Conservation (phyloP, 2,797 vertebrate genomes). For the Bradypus variegatus region DNA sequence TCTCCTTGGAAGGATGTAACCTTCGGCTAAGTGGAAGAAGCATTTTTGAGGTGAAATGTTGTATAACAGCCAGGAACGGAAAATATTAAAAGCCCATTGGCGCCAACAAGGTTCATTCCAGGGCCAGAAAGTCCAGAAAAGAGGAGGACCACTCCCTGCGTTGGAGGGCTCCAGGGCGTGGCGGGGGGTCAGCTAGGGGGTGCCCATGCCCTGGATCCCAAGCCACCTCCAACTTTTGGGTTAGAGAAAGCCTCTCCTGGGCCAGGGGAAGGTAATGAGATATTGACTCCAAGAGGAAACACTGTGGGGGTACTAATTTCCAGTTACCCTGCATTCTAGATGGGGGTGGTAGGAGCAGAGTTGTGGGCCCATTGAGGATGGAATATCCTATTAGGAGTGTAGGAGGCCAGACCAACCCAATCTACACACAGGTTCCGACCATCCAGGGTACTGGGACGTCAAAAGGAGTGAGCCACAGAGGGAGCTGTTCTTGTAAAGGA, state of each 20-base stretch:
- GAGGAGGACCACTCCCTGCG: not conserved
- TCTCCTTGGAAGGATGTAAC: constrained; percentile 29
- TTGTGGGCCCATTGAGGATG: not conserved
- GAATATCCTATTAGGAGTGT: not conserved
- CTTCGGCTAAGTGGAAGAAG: constrained; percentile 44
- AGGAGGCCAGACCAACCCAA: not conserved
- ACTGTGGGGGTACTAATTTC: not conserved
- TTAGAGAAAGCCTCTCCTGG: not conserved
- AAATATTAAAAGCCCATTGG: constrained; percentile 44
- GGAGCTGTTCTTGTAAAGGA: not conserved
- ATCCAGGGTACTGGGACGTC: not conserved
- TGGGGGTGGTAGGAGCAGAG: not conserved
- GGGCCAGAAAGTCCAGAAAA: constrained; percentile 46
- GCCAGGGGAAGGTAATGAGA: not conserved
- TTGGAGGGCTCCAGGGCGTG: not conserved
- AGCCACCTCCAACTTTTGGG: not conserved
- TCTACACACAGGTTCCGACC: not conserved
- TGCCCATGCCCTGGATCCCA: not conserved
- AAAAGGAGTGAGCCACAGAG: not conserved
- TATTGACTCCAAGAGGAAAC: not conserved
- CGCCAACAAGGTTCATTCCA: constrained; percentile 33
- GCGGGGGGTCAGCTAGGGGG: not conserved
- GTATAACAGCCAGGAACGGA: constrained; percentile 46
- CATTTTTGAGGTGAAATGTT: constrained; percentile 63
- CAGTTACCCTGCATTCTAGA: not conserved